Evolutionary conservation across 2,113 vertebrate species (phyloP), one percentile per base, ranked within the genome.

Genomic region (Andinoacara biseriatus): DNA sequence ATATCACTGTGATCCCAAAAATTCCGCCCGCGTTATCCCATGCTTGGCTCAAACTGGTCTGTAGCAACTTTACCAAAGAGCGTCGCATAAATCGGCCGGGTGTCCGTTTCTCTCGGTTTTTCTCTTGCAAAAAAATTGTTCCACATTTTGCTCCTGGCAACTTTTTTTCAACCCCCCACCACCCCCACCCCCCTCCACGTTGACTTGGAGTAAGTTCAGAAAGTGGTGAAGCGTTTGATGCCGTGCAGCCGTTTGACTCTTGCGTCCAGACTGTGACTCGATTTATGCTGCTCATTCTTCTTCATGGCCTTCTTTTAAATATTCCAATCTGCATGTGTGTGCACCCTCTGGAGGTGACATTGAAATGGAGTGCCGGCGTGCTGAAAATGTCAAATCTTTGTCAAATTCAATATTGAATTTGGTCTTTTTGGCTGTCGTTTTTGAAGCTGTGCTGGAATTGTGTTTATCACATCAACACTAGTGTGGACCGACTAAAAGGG

Each of bases 211-310:
- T 56, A 76, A 84, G 89, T 87, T 91, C 74, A 83, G 84, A 93
- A 93, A 87, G 87, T 91, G 80, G 63, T 76, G 65, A 78, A 91
- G 87, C 72, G 89, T 92, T 93, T 94, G 93, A 94, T 92, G 92
- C 87, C 63, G 38, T 60, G 59, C 79, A 83, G 83, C 81, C 26
- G 35, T 57, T 63, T 75, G 85, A 90, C 87, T 85, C 82, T 60
- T 65, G 40, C 77, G 63, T 76, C 75, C 76, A 10, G 74, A 85
- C 74, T 85, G 82, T 83, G 80, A 86, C 87, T 86, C 40, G 59
- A 90, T 92, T 90, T 88, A 54, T 56, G 20, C 84, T 56, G 54
- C 67, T 86, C 82, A 88, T 91, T 93, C 90, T 90, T 94, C 90
- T 88, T 84, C 67, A 29, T 77, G 10, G 61, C 29, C 85, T 61